Base-by-base conservation (phyloP, 2,113 vertebrate genomes). In the Lycocorax pyrrhopterus region DNA sequence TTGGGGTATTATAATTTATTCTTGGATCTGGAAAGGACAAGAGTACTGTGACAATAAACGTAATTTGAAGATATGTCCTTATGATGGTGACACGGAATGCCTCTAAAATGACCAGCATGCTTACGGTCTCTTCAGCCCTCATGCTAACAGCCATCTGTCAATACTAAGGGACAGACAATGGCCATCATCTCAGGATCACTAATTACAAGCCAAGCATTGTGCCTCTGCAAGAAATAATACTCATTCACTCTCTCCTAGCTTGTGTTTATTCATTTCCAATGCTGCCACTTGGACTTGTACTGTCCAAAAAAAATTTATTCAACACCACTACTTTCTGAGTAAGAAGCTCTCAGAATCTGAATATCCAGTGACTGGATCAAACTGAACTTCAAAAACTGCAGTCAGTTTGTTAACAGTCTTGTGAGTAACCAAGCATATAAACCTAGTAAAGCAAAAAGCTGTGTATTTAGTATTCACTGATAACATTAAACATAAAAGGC, bases 401-500 rank as follows among this genome's bases (percentile, higher is more conserved):
- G 64, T 84, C 32, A 84, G 67, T 33, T 91, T 71, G 20, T 25
- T 90, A 90, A n/a, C 44, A 93, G 51, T 41, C 49, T 56, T 77
- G 16, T 75, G 71, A 62, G 66, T 46, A 90, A 30, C 10, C 55
- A 74, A 59, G 29, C 30, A 69, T 18, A 37, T 26, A 77, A 60
- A 77, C 16, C 39, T 72, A 33, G 55, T 84, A 80, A 46, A 76
- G n/a, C 25, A 69, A 75, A 43, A 80, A 82, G 13, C 43, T 20
- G 46, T 51, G 16, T 64, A 78, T 75, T 80, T 82, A 47, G 6
- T 52, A 72, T 74, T 58, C 67, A 74, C 29, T 56, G 22, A 30
- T 59, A 58, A 46, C 76, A 81, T 82, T 93, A 96, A 94, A 91
- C 74, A 79, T 18, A 94, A 93, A 89, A 89, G 14, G 17, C 16